phyloP scores from a whole-genome alignment of 2,888 invertebrate species.

The Julus scandinavius region DNA sequence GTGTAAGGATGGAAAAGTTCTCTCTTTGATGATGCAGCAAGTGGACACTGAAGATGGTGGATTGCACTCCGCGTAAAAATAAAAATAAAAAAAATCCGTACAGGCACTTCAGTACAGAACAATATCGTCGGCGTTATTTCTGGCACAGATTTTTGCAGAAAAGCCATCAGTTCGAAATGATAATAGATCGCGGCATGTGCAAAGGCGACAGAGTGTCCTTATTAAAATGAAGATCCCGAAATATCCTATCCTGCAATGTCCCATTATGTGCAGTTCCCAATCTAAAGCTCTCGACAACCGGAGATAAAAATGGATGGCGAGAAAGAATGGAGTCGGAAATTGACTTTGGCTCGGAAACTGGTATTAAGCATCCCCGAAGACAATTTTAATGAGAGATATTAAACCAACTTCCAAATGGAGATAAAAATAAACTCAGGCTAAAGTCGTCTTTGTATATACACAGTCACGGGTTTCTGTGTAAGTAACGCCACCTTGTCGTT shows the following conservation, averaged over 20 bases:
- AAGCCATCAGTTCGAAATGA: not conserved
- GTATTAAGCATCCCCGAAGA: not conserved
- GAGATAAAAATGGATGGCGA: not conserved
- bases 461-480: not conserved
- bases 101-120: not conserved
- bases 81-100: not conserved
- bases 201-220: constrained; percentile 14
- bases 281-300: not conserved
- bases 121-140: not conserved
- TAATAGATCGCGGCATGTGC: constrained; percentile 26
- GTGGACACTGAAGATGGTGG: not conserved
- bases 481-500: not conserved
- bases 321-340: constrained; percentile 31
- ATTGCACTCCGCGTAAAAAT: not conserved
- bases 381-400: not conserved
- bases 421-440: constrained; percentile 9
- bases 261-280: not conserved
- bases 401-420: not conserved
- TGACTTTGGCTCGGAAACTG: not conserved
- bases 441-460: not conserved
- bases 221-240: not conserved
- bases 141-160: not conserved
- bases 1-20: not conserved
- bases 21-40: not conserved
- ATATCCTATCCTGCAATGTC: not conserved